Evolutionary conservation across 2,888 invertebrate genomes (phyloP), one percentile per base, ranked within the genome.

Genomic region (Sepiola atlantica): DNA sequence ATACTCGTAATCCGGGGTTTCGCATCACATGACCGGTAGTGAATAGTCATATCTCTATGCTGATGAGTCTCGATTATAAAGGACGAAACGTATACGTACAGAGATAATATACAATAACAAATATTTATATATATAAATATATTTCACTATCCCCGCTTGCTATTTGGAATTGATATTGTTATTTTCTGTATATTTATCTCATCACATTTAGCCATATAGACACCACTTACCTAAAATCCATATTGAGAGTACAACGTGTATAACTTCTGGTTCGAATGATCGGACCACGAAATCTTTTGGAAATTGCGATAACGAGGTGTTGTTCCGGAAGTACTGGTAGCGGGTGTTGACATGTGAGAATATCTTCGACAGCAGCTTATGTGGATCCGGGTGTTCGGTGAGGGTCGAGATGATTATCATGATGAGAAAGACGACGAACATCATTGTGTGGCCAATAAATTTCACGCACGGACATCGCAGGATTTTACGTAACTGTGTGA

Each of bases 371-470:
- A 93, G 92, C 4, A 92, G 94, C 93, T 94, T 94, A 20, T 94
- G 55, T 45, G 32, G 94, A 3, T 95, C 93, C 0, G 95, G 95
- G 28, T 95, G 94, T 94, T 96, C 96, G 94, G 95, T 96, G 94
- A 96, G 95, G 21, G 95, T 96, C 55, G 96, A 96, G 54, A 96
- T 95, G 61, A 96, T 95, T 57, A 96, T 96, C 95, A 97, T 96
- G 14, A 96, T 95, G 35, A 97, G 95, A 94, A 97, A 97, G 35
- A 95, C 95, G 16, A 96, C 95, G 95, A 96, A 97, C 12, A 96
- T 96, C 95, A 96, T 96, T 21, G 97, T 96, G 94, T 97, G 96
- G 16, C 96, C 96, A 57, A 97, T 96, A 94, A 97, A 97, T 95
- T 97, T 97, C 28, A 97, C 96, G 94, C 96, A 96, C 3, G 97